phyloP scores from a whole-genome alignment of 2,797 vertebrate species.

The Catharus ustulatus region DNA sequence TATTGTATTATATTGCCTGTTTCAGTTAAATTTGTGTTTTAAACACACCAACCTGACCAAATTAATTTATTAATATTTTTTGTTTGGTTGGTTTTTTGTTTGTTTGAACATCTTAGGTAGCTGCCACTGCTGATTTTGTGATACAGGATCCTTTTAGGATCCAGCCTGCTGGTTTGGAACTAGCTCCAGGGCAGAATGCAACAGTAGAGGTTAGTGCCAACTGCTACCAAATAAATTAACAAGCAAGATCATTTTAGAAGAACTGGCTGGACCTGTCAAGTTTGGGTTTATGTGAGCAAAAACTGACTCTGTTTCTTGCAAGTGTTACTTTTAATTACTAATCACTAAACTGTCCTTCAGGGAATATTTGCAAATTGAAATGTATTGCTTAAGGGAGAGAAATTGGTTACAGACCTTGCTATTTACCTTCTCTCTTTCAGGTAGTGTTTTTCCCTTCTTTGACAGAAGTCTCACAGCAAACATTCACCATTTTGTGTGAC shows the following conservation, averaged over 20 bases:
- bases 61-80: background rate
- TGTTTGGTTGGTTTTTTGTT: no score
- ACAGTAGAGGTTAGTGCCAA: conserved; percentile 83
- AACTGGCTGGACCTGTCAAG: background rate
- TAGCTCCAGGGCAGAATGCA: conserved; percentile 81
- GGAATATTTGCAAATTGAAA: background rate
- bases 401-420: background rate
- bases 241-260: background rate
- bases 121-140: conserved; percentile 74
- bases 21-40: background rate
- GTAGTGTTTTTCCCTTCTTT: conserved; percentile 86
- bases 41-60: background rate
- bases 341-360: background rate
- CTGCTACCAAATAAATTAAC: background rate
- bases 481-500: conserved; percentile 86
- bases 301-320: background rate
- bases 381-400: background rate
- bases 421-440: conserved; percentile 72
- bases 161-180: conserved; percentile 83
- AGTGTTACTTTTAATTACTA: background rate
- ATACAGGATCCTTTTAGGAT: conserved; percentile 88
- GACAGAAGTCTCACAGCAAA: conserved; percentile 73
- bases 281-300: background rate
- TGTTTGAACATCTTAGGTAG: conserved; percentile 68
- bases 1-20: background rate